A percentile compares a stretch with the other conserved stretches of the same genome.
Conservation (phyloP, 1,140 invertebrate species). For the Saxidomus purpurata region DNA sequence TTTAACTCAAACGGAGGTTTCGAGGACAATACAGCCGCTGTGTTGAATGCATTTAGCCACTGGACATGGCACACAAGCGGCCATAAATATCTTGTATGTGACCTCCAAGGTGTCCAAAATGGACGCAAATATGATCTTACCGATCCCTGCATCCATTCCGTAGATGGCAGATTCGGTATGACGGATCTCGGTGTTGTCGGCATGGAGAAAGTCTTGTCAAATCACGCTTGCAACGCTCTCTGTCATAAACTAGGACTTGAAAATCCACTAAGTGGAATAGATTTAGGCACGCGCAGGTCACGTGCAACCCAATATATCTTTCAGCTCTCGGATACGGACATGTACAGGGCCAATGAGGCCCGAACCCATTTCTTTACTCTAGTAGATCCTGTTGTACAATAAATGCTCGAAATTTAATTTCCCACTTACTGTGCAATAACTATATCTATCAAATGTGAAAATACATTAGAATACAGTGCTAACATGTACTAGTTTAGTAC, state of each 20-base stretch:
- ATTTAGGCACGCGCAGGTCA: conserved; percentile 56
- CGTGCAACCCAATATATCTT: conserved; percentile 64
- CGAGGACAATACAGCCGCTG: conserved; percentile 33
- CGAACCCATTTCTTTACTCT: conserved; percentile 52
- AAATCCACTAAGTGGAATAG: conserved; percentile 48
- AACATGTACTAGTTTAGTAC: too few species aligned
- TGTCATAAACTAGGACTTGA: conserved; percentile 57
- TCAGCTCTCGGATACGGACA: conserved; percentile 51
- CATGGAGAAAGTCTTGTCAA: conserved; percentile 65
- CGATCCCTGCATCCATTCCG: conserved; percentile 66
- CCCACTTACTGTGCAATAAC: too few species aligned
- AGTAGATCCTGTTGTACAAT: conserved; percentile 31
- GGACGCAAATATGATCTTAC: conserved; percentile 53
- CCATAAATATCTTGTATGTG: conserved; percentile 60
- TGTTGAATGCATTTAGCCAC: conserved; percentile 61
- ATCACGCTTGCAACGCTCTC: conserved; percentile 61
- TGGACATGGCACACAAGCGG: conserved; percentile 63
- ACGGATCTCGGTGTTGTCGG: conserved; percentile 62
- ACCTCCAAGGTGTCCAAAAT: conserved; percentile 64
- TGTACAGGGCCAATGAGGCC: conserved; percentile 50
- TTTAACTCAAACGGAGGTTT: conserved; percentile 63
- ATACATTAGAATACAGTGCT: not conserved
- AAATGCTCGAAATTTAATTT: not conserved
- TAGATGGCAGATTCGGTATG: conserved; percentile 55
- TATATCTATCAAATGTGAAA: too few species aligned